phyloP scores from a whole-genome alignment of 2,113 vertebrate genomes.

The Puffinus mauretanicus region DNA sequence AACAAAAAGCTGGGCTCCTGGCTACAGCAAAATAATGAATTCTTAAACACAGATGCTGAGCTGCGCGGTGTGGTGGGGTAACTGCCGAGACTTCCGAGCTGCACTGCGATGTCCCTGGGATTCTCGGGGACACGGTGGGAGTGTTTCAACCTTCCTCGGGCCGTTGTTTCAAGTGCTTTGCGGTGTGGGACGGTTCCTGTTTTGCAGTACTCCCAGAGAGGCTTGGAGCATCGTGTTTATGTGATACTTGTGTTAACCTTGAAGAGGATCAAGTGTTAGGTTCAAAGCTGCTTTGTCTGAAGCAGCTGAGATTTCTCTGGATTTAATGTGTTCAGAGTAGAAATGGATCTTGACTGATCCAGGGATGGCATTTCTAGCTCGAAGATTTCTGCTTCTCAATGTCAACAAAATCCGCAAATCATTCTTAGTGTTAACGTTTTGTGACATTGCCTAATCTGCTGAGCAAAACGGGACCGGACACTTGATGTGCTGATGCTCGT shows the following conservation, averaged over 20 bases:
- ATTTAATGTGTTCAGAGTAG: neutral
- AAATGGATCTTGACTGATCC: neutral
- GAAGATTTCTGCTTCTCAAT: neutral
- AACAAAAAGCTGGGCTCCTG: neutral
- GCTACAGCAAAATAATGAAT: neutral
- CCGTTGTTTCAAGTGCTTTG: neutral
- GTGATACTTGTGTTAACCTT: neutral
- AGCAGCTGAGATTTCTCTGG: neutral
- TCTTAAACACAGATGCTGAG: neutral
- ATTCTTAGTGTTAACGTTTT: neutral
- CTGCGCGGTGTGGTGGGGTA: neutral
- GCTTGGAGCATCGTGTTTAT: neutral
- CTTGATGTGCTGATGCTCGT: neutral
- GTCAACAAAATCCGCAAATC: neutral
- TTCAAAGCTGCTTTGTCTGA: neutral
- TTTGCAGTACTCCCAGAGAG: neutral
- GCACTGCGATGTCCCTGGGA: accelerated
- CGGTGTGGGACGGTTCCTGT: neutral
- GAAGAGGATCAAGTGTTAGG: neutral
- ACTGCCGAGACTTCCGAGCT: accelerated
- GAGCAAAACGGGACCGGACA: neutral
- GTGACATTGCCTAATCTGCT: neutral
- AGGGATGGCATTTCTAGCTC: neutral
- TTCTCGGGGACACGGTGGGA: accelerated
- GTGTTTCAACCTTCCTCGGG: neutral